Percentiles rank a stretch among this genome's conserved stretches.
Evolutionary conservation across 2,888 invertebrate species (phyloP).

Genomic region (Drosophila colorata): DNA sequence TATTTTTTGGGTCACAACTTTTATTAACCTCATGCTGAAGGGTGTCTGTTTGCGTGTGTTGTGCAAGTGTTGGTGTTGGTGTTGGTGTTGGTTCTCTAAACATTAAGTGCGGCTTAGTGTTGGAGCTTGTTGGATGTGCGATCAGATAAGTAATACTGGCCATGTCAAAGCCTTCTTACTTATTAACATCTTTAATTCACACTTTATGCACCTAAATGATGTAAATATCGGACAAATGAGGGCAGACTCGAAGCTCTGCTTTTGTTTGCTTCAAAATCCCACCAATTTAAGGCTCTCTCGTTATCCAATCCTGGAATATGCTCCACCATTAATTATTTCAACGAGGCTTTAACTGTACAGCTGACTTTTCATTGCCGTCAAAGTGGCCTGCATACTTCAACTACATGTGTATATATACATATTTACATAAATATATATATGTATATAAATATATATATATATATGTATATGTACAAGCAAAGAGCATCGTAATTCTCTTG

Average conservation of each 20-base stretch:
- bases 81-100: constrained; percentile 29
- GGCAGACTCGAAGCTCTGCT: too few relatives aligned
- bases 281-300: too few relatives aligned
- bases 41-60: constrained; percentile 28
- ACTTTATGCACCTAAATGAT: not conserved
- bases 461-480: not conserved
- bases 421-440: not conserved
- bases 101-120: constrained; percentile 66
- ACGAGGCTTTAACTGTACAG: not conserved
- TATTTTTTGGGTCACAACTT: constrained; percentile 79
- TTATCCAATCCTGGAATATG: too few relatives aligned
- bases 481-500: not conserved
- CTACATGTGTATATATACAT: constrained; percentile 1
- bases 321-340: not conserved
- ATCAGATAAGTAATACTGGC: constrained; percentile 52
- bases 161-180: constrained; percentile 40
- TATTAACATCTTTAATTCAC: constrained; percentile 34
- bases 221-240: too few relatives aligned
- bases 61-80: constrained; percentile 10
- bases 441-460: not conserved
- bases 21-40: constrained; percentile 68
- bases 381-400: not conserved
- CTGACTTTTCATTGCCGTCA: constrained; percentile 7
- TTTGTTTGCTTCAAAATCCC: too few relatives aligned
- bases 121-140: constrained; percentile 42